Base-by-base conservation (phyloP, 2,888 invertebrate genomes). In the Sceliomorpha sp. region DNA sequence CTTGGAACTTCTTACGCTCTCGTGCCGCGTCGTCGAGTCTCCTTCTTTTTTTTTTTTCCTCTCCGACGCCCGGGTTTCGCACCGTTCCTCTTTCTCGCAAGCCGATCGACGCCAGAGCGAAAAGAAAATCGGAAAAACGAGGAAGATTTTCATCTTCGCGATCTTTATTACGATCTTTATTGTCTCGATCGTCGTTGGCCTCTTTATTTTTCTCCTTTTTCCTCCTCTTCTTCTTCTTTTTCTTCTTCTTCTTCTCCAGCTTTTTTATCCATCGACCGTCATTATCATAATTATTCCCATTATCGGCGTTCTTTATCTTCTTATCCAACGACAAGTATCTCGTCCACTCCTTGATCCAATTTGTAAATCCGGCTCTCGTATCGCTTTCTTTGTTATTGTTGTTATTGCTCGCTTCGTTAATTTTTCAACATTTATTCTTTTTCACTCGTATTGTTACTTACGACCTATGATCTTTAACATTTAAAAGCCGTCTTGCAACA, bases 301-400 rank as follows among this genome's bases (percentile, higher is more conserved):
- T 62, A 62, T 62, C 60, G 51, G 34, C 44, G 24, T 34, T 51
- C 50, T 44, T 44, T 50, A 60, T 60, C 60, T 55, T 56, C 48
- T 63, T 63, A 56, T 56, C 63, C 29, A 42, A 17, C 15, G 63
- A 56, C 48, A 36, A 56, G 26, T 44, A 56, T 63, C 56, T 55
- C 47, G 53, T 63, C 55, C 55, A 56, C 63, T 55, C 63, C 63
- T 56, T 63, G 63, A 63, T 63, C 63, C 47, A 56, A 56, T 63
- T 63, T 44, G 45, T 42, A 48, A 56, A 50, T 50, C 48, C 48
- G 27, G 42, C 42, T 37, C 42, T 26, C n/a, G 10, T 14, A 5
- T 44, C 20, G 26, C 53, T 63, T 40, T 47, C 34, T 45, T 53
- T 20, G 45, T 44, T 27, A 37, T 53, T 48, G 27, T 24, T 34